Base-by-base conservation (phyloP, 2,888 invertebrate genomes). In the Neria commutata region DNA sequence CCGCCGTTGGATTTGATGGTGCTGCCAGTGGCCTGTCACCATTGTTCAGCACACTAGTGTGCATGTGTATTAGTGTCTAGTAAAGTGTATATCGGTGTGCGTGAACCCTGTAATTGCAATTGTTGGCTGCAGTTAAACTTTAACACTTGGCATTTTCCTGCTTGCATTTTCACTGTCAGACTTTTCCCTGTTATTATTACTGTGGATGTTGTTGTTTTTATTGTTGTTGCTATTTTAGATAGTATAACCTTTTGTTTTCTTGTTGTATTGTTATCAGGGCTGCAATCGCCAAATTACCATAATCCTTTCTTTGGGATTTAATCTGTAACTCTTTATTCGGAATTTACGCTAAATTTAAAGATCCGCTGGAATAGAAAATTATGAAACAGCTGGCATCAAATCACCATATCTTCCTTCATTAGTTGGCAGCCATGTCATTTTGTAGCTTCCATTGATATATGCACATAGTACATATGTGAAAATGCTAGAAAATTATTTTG, bases 61-160 rank as follows among this genome's bases (percentile, higher is more conserved):
- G 48, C 11, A 40, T 51, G 40, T 16, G 40, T 24, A 24, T 37
- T 16, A 5, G 37, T 33, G 10, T 11, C 1, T 37, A n/a, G 47
- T 24, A 25, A 21, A 17, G 42, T 42, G 42, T 17, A 8, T 19
- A 6, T 17, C 42, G 19, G 42, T 3, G 4, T 11, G 3, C 14
- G 11, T 25, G 14, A 21, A 42, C 17, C n/a, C 17, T 6, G 40
- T 57, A 52, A 52, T 46, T 57, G 57, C 48, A 52, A 57, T 57
- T 57, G 57, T 48, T 54, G 34, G 57, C 52, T 47, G 46, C 48
- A 52, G 57, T 57, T 52, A 57, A 57, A 52, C 57, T 57, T 53
- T 53, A 48, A 14, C 42, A 57, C 53, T 57, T 45, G 33, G 52
- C 52, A 52, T 48, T 57, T 40, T 47, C 46, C 11, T 40, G 47